Evolutionary conservation across 2,113 vertebrate genomes (phyloP), one percentile per base, ranked within the genome.

Genomic region (Lepus europaeus): DNA sequence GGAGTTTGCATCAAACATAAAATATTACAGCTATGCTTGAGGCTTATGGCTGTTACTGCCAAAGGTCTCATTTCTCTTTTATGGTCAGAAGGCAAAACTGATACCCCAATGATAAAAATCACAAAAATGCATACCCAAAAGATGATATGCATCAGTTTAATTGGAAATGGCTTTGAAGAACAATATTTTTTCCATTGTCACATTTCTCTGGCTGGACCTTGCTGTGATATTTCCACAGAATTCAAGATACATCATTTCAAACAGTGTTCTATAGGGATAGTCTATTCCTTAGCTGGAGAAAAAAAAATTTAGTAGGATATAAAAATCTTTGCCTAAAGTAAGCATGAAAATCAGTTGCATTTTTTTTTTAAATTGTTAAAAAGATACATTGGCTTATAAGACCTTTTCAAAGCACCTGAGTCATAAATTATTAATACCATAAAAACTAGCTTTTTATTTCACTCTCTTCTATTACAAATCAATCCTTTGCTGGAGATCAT

Each of bases 71-170:
- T 64, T 66, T 94, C 25, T 22, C 27, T 56, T 84, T 95, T 87
- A 66, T 76, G 10, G n/a, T 85, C n/a, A 90, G 84, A 92, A 91
- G 36, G 73, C 3, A 84, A 85, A 94, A 61, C 6, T 86, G n/a
- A 87, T 70, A 88, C 29, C 27, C 33, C 2, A 1, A 94, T 51
- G 73, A 90, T 1, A 89, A 70, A 97, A 94, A 83, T 92, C 61
- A 95, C 63, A 89, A 96, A 95, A 96, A 89, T n/a, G 16, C 68
- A 89, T 68, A 85, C 17, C 72, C 17, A 93, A 95, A 81, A 91
- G 53, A 31, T 79, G 33, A 53, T 89, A 78, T 80, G 66, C 53
- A 86, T 92, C 29, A 94, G 16, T 96, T 90, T 80, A 92, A 73
- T 88, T 39, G 78, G 31, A 88, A 95, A 96, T 36, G 64, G 80